A percentile compares a stretch with the other conserved stretches of the same genome.
Evolutionary conservation across 2,797 vertebrate genomes (phyloP).

Genomic region (Mallotus villosus): DNA sequence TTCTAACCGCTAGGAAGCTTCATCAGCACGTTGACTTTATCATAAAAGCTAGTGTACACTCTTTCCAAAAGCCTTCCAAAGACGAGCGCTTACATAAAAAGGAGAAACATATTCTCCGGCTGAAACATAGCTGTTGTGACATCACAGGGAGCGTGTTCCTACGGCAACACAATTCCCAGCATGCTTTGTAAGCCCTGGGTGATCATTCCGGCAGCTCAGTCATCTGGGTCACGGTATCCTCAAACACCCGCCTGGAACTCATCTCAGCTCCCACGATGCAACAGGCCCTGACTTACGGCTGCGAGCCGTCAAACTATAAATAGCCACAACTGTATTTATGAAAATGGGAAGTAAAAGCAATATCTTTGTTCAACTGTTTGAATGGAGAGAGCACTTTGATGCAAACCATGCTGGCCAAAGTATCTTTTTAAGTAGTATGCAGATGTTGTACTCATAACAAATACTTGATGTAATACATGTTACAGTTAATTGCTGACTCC

Average conservation of each 20-base stretch:
- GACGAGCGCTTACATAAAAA: background rate
- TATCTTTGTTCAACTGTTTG: background rate
- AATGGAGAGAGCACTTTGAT: background rate
- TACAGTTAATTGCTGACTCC: background rate
- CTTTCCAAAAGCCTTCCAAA: too few species aligned
- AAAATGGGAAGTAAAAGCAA: slow-evolving; percentile 13
- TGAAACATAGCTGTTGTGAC: slow-evolving; percentile 49
- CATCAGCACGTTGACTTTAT: too few species aligned
- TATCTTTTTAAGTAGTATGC: background rate
- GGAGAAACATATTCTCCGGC: background rate
- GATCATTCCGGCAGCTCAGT: slow-evolving; percentile 52
- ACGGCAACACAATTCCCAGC: slow-evolving; percentile 9
- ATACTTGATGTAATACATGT: background rate
- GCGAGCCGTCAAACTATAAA: slow-evolving; percentile 41
- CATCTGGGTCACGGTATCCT: slow-evolving; percentile 57
- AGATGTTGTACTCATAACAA: background rate
- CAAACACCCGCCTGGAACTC: slow-evolving; percentile 45
- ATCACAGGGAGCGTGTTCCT: slow-evolving; percentile 14
- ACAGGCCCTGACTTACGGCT: slow-evolving; percentile 38
- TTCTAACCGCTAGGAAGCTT: too few species aligned
- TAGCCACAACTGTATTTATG: slow-evolving; percentile 48
- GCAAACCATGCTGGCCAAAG: background rate
- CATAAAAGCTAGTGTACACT: too few species aligned
- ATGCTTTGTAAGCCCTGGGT: slow-evolving; percentile 25
- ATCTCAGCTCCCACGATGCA: slow-evolving; percentile 43